Percentiles rank a stretch among this genome's conserved stretches.
Evolutionary conservation across 2,113 vertebrate genomes (phyloP).

Genomic region (Syngnathus floridae): DNA sequence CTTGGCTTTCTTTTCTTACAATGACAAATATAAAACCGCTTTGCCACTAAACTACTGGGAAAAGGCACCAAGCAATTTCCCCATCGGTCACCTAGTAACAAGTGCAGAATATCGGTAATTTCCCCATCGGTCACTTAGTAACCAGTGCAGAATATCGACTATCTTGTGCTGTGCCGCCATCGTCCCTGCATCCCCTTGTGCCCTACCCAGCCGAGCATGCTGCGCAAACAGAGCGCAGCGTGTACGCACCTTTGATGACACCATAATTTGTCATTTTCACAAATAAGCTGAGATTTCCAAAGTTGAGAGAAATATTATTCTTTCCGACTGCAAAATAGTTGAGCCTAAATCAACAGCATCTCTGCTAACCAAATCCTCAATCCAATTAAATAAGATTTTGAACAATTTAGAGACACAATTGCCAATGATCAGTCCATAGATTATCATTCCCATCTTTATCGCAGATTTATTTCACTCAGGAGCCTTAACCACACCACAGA

Average conservation of each 20-base stretch:
- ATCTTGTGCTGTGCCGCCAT: background rate
- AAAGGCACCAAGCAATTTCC: background rate
- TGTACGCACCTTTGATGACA: background rate
- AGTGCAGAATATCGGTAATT: background rate
- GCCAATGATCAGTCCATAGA: background rate
- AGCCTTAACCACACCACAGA: conserved; percentile 4
- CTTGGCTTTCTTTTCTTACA: background rate
- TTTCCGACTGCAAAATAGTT: background rate
- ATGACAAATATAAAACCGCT: background rate
- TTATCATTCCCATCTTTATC: background rate
- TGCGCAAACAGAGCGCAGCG: background rate
- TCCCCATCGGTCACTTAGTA: background rate
- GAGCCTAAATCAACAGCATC: background rate
- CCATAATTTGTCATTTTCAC: background rate
- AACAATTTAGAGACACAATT: background rate
- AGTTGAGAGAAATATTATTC: background rate
- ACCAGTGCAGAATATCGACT: background rate
- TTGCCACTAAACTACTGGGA: background rate
- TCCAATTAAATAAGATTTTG: background rate
- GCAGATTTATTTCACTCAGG: conserved; percentile 13
- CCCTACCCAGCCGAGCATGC: background rate
- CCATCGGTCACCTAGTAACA: background rate
- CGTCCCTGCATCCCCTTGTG: background rate
- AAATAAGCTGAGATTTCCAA: background rate
- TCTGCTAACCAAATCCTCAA: background rate